phyloP scores from a whole-genome alignment of 1,140 invertebrate species.

The Vollenhovia emeryi region DNA sequence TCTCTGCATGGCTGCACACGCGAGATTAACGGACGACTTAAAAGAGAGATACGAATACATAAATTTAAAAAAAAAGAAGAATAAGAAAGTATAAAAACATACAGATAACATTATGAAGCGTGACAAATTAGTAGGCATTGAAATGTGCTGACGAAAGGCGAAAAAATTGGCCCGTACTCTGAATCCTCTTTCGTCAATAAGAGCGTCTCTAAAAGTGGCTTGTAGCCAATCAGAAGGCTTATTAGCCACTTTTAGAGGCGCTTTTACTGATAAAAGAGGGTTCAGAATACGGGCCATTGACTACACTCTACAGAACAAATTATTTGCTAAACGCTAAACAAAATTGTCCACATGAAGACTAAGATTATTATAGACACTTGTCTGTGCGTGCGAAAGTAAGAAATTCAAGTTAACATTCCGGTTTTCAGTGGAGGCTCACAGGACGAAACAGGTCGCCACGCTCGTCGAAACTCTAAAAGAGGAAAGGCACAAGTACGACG shows the following conservation, averaged over 20 bases:
- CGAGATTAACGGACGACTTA: no score
- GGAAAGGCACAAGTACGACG: conserved; percentile 69
- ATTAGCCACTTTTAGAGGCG: no score
- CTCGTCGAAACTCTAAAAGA: conserved; percentile 75
- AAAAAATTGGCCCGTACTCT: no score
- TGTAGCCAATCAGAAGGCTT: no score
- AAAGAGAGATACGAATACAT: background rate
- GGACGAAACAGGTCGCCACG: conserved; percentile 73
- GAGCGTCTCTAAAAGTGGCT: no score
- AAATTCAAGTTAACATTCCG: background rate
- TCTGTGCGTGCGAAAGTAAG: background rate
- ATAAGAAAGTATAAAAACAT: background rate
- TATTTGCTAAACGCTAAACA: background rate
- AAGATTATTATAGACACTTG: background rate
- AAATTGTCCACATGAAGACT: background rate
- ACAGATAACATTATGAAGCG: background rate
- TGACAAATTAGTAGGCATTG: background rate
- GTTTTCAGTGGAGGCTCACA: conserved; percentile 78
- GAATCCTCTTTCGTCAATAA: no score
- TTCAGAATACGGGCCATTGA: no score
- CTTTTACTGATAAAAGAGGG: no score
- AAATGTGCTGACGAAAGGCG: background rate
- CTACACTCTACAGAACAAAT: background rate
- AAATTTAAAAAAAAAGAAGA: background rate
- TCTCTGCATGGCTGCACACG: no score